A percentile compares a stretch with the other conserved stretches of the same genome.
Evolutionary conservation across 2,113 vertebrate genomes (phyloP).

Genomic region (Oxyura jamaicensis): DNA sequence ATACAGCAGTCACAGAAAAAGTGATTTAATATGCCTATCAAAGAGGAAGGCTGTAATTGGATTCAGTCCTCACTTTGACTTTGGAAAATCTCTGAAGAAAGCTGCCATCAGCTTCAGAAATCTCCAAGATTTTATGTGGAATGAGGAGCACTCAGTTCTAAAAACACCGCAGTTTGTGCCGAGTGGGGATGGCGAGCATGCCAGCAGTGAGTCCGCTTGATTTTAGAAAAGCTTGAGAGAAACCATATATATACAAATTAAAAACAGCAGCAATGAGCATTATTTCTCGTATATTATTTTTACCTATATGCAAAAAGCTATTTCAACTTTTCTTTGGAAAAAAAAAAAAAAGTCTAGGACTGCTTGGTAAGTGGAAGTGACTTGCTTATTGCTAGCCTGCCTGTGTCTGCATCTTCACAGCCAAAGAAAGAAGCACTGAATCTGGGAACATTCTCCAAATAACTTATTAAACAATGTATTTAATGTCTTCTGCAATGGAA

Average conservation of each 20-base stretch:
- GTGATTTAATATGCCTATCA: constrained; percentile 45
- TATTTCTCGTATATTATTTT: not conserved
- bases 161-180: not conserved
- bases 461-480: constrained; percentile 65
- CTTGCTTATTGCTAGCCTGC: not conserved
- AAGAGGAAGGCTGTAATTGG: constrained; percentile 14
- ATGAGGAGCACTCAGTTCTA: not conserved
- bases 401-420: not conserved
- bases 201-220: not conserved
- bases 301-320: not conserved
- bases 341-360: not conserved
- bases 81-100: constrained; percentile 1
- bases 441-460: constrained; percentile 63
- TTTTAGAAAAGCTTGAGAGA: not conserved
- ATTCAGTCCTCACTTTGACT: constrained; percentile 27
- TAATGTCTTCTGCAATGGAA: constrained; percentile 55
- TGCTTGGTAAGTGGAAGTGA: not conserved
- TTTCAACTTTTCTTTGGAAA: not conserved
- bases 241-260: not conserved
- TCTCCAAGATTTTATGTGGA: not conserved
- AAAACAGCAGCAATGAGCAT: not conserved
- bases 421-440: constrained; percentile 15
- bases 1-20: constrained; percentile 40
- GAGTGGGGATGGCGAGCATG: not conserved
- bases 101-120: constrained; percentile 13